Evolutionary conservation across 2,113 vertebrate genomes (phyloP).

Genomic region (Nycticorax nycticorax): DNA sequence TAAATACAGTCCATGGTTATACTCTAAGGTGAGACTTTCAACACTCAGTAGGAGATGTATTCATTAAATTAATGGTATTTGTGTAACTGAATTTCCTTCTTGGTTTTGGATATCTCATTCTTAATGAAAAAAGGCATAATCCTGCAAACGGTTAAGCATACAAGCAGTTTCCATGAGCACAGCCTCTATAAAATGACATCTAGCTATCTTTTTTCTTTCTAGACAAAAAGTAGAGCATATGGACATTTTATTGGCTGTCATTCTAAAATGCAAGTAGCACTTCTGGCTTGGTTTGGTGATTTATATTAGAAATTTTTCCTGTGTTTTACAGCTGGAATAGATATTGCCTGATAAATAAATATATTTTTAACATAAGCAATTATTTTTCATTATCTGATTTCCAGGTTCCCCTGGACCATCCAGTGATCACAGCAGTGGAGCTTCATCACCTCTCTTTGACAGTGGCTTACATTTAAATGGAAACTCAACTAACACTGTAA

Average conservation of each 20-base stretch:
- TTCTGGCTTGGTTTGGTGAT: not conserved
- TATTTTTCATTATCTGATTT: not conserved
- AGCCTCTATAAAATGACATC: not conserved
- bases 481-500: constrained; percentile 84
- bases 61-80: not conserved
- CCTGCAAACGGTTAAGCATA: not conserved
- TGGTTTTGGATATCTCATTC: not conserved
- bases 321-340: not conserved
- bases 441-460: constrained; percentile 90
- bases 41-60: not conserved
- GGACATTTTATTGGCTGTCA: not conserved
- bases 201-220: not conserved
- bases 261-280: not conserved
- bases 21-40: not conserved
- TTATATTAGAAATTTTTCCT: not conserved
- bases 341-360: not conserved
- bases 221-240: not conserved
- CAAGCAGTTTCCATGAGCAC: not conserved
- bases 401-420: constrained; percentile 87
- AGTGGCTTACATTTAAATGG: constrained; percentile 92
- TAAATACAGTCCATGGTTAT: not conserved
- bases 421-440: constrained; percentile 84
- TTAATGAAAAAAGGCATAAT: not conserved
- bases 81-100: not conserved
- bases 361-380: not conserved